Evolutionary conservation across 2,113 vertebrate genomes (phyloP).

Genomic region (Prinia subflava): DNA sequence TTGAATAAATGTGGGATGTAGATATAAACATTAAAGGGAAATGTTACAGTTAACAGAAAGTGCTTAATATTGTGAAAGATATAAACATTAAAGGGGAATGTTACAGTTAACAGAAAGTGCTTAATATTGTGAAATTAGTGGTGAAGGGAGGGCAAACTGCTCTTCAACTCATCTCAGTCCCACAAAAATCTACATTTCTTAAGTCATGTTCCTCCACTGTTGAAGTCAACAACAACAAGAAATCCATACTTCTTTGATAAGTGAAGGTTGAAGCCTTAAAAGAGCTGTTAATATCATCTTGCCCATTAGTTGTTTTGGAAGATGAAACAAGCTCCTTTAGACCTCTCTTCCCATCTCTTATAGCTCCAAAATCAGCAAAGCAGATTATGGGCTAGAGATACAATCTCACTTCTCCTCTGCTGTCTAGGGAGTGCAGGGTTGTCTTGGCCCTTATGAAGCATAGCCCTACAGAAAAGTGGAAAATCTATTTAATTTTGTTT

Average conservation of each 20-base stretch:
- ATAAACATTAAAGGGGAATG: not conserved
- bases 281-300: not conserved
- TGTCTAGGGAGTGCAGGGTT: not conserved
- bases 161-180: not conserved
- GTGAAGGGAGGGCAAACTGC: not conserved
- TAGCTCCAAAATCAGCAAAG: not conserved
- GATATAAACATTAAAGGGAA: not conserved
- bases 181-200: not conserved
- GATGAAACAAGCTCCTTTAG: conserved; percentile 15
- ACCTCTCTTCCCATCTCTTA: not conserved
- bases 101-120: not conserved
- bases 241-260: not conserved
- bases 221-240: not conserved
- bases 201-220: not conserved
- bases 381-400: not conserved
- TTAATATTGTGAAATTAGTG: not conserved
- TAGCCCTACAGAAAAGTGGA: not conserved
- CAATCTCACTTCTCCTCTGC: not conserved
- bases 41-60: not conserved
- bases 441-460: not conserved
- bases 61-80: not conserved
- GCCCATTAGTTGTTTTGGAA: not conserved
- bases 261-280: not conserved
- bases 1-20: not conserved
- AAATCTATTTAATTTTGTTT: not conserved